phyloP scores from a whole-genome alignment of 2,888 invertebrate genomes.

The Gortyna flavago region DNA sequence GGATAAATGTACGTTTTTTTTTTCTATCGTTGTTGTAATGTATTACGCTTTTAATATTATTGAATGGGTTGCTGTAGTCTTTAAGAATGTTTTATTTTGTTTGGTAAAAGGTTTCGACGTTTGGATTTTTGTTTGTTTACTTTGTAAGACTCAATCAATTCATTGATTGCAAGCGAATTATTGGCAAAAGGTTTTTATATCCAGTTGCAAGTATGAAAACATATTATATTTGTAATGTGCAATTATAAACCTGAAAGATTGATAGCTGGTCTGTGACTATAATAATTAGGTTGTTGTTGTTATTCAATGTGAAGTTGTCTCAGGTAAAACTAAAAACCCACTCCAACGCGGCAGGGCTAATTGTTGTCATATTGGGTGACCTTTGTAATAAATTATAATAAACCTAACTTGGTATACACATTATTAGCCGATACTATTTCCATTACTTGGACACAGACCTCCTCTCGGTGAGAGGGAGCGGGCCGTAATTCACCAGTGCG shows the following conservation, averaged over 20 bases:
- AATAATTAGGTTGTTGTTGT: neutral
- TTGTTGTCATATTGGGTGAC: neutral
- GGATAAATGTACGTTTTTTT: slow-evolving; percentile 27
- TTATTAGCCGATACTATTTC: neutral
- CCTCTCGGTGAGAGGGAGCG: neutral
- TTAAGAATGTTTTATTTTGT: slow-evolving; percentile 14
- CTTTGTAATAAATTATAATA: neutral
- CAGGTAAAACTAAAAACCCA: neutral
- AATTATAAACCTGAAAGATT: neutral
- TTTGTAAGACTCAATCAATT: neutral
- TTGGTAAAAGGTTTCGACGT: neutral
- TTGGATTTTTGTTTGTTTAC: neutral
- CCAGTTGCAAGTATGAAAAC: neutral
- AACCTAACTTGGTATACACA: neutral
- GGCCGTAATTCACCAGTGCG: neutral
- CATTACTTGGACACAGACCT: neutral
- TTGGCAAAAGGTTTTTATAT: neutral
- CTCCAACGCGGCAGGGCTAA: neutral
- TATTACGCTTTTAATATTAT: slow-evolving; percentile 57
- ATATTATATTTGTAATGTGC: neutral
- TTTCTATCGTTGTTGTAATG: slow-evolving; percentile 40
- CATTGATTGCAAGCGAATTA: neutral
- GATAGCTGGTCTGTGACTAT: too few species aligned
- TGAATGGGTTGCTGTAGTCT: slow-evolving; percentile 20
- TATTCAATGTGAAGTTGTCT: neutral